phyloP scores from a whole-genome alignment of 1,140 invertebrate genomes.

The Eriocheir sinensis region DNA sequence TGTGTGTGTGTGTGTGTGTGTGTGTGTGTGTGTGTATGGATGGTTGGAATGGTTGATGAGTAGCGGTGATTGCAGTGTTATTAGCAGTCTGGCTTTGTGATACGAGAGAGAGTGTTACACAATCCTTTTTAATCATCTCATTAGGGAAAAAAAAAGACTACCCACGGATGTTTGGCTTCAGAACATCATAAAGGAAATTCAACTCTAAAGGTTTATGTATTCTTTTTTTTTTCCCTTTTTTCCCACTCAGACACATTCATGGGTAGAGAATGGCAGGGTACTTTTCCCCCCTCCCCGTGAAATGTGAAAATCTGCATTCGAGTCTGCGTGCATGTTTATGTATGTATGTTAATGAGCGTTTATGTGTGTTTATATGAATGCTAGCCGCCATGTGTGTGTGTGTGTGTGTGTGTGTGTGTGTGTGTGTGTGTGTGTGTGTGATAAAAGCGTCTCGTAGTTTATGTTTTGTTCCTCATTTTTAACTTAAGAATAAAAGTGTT shows the following conservation, averaged over 20 bases:
- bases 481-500: not conserved
- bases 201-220: not conserved
- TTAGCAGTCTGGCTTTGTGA: not conserved
- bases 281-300: not conserved
- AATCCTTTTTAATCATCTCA: not conserved
- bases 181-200: too few relatives aligned
- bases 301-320: constrained; percentile 5
- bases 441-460: not conserved
- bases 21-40: not conserved
- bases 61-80: not conserved
- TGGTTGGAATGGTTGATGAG: not conserved
- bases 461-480: too few relatives aligned
- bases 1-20: not conserved
- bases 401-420: constrained; percentile 43
- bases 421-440: constrained; percentile 42
- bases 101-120: not conserved
- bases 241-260: not conserved
- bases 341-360: not conserved
- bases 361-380: constrained; percentile 33
- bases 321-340: constrained; percentile 5
- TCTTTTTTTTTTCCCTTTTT: not conserved
- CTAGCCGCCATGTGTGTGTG: constrained; percentile 36
- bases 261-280: not conserved
- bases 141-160: not conserved
- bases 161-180: too few relatives aligned